Evolutionary conservation across 2,797 vertebrate species (phyloP), one percentile per base, ranked within the genome.

Genomic region (Limnodromus scolopaceus): DNA sequence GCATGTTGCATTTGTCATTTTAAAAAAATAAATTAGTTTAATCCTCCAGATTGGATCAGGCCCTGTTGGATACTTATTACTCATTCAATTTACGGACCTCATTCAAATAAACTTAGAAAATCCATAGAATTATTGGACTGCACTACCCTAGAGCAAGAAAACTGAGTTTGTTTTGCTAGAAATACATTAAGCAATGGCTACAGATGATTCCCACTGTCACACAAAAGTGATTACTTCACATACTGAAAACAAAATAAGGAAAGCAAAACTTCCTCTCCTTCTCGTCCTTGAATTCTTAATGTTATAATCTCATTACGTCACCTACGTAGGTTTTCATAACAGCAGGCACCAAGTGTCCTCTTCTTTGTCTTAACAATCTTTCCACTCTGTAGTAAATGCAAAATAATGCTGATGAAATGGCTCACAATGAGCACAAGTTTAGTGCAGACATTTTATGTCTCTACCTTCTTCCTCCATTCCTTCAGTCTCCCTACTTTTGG

Each of bases 381-480:
- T 19, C 38, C 17, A 28, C 39, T 53, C 22, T 14, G 5, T 1
- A 8, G 22, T 38, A 63, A 70, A 19, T 19, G 11, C 51, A n/a
- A 49, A 77, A 39, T 3, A 28, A 11, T 5, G 38, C 19, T 39
- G 39, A 25, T 8, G 8, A 66, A 85, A 80, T 6, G 23, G 72
- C 27, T 66, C 39, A 58, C 25, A 43, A 1, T 1, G 17, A 72
- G 11, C 45, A 39, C 0, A 1, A 70, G 22, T 7, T 54, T n/a
- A 23, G 2, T 13, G 32, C 19, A 66, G 53, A 2, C 23, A 32
- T 48, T 58, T 89, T 49, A 15, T 8, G n/a, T 20, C 27, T n/a
- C 24, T n/a, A 2, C 51, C n/a, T 41, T 54, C 54, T 61, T 45
- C 46, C 48, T 81, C 36, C 30, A 27, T 43, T 53, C 58, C 54